These are phyloP conservation scores for Prochilodus magdalenae DNA, from an alignment of 2,113 vertebrate species.

Conservation along the genomic window DNA sequence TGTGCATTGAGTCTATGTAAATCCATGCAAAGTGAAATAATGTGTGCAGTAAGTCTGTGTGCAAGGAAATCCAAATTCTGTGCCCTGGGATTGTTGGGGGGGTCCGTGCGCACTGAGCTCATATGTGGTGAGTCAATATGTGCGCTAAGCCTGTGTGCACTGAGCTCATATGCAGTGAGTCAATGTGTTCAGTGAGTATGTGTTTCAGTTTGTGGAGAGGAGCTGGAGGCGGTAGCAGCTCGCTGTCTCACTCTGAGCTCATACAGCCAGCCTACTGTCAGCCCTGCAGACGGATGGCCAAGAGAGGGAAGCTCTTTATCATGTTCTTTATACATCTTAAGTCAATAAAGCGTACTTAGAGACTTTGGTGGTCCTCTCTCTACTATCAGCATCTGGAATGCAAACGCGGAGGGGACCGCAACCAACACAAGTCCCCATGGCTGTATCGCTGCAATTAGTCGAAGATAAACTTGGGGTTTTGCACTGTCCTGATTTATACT, in stretches of 20 bases:
- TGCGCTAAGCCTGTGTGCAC: background rate
- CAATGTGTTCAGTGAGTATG: background rate
- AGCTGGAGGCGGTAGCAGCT: constrained; percentile 1
- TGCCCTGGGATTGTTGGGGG: no score
- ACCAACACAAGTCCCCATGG: constrained; percentile 59
- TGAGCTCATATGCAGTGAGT: background rate
- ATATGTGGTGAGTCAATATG: background rate
- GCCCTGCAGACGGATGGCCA: constrained; percentile 56
- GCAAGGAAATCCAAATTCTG: background rate
- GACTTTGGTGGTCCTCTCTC: constrained; percentile 76
- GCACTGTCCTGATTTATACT: constrained; percentile 70
- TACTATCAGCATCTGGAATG: constrained; percentile 78
- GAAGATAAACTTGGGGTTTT: constrained; percentile 75
- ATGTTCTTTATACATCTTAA: constrained; percentile 68
- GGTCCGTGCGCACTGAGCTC: background rate
- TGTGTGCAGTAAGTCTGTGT: background rate
- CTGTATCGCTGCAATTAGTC: constrained; percentile 76
- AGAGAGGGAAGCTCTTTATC: constrained; percentile 72
- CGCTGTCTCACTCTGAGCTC: constrained; percentile 13
- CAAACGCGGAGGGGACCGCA: constrained; percentile 62
- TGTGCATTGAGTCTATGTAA: background rate
- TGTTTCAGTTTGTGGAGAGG: constrained; percentile 13
- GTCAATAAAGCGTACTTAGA: constrained; percentile 69
- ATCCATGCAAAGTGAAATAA: background rate
- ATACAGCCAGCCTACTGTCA: constrained; percentile 51